phyloP scores from a whole-genome alignment of 2,888 invertebrate species.

The Tenthredo mesomela region DNA sequence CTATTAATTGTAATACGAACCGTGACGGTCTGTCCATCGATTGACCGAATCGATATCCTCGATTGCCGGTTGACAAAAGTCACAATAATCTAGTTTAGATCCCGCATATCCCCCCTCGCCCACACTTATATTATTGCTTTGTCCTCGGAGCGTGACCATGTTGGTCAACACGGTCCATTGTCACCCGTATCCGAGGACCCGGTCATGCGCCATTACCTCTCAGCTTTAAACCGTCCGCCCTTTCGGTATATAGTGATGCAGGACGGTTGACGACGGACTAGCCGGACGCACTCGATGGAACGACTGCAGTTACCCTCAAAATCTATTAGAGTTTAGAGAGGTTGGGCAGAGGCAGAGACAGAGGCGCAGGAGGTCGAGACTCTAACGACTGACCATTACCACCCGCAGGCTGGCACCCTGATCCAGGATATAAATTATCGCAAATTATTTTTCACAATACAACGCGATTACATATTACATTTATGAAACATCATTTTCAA shows the following conservation, averaged over 20 bases:
- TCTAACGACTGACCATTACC: conserved; percentile 52
- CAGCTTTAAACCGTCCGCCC: conserved; percentile 72
- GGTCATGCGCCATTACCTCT: conserved; percentile 77
- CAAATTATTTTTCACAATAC: conserved; percentile 28
- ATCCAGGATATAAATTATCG: conserved; percentile 28
- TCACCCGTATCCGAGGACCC: conserved; percentile 61
- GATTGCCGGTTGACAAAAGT: conserved; percentile 50
- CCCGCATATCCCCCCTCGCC: conserved; percentile 30
- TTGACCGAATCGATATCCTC: conserved; percentile 39
- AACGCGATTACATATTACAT: not conserved
- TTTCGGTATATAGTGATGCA: not conserved
- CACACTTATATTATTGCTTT: conserved; percentile 45
- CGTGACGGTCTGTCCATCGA: conserved; percentile 29
- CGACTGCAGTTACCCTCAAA: conserved; percentile 51
- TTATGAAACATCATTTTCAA: not conserved
- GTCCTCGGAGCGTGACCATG: conserved; percentile 72
- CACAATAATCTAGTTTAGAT: conserved; percentile 49
- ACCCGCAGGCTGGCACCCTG: conserved; percentile 27
- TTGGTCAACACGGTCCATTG: conserved; percentile 76
- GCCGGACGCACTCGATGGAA: conserved; percentile 42
- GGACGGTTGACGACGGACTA: conserved; percentile 40
- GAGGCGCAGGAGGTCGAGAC: conserved; percentile 5
- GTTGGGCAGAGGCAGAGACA: conserved; percentile 30
- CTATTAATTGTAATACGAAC: not conserved
- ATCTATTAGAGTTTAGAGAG: conserved; percentile 48